A percentile compares a stretch with the other conserved stretches of the same genome.
Evolutionary conservation across 1,140 invertebrate species (phyloP).

Genomic region (Campodea augens): DNA sequence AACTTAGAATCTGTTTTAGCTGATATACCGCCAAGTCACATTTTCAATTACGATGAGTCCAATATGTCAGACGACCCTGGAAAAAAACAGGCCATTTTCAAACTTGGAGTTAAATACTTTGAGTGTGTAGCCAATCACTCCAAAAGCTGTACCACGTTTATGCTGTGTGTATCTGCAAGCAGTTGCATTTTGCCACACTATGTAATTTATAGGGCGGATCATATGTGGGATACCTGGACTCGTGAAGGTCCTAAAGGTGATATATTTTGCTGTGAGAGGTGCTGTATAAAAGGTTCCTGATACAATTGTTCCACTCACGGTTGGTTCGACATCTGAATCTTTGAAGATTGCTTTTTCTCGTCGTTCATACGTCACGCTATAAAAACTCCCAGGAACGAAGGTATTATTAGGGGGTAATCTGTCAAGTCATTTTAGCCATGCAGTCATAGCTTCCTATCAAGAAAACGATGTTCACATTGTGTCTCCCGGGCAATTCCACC

Average conservation of each 20-base stretch:
- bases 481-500: too few relatives aligned
- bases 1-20: too few relatives aligned
- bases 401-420: slow-evolving; percentile 12
- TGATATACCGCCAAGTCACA: too few relatives aligned
- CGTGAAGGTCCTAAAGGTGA: slow-evolving; percentile 12
- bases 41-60: slow-evolving; percentile 14
- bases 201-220: slow-evolving; percentile 15
- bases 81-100: slow-evolving; percentile 8
- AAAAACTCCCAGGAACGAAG: slow-evolving; percentile 7
- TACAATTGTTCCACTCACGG: slow-evolving; percentile 13
- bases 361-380: background rate
- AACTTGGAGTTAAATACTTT: slow-evolving; percentile 12
- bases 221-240: slow-evolving; percentile 14
- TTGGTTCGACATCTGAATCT: slow-evolving; percentile 8
- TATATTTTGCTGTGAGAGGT: too few relatives aligned
- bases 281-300: slow-evolving; percentile 6
- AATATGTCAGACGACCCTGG: slow-evolving; percentile 15
- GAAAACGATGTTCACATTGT: too few relatives aligned
- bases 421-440: slow-evolving; percentile 10
- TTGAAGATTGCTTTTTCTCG: slow-evolving; percentile 12
- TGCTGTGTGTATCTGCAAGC: slow-evolving; percentile 16
- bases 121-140: slow-evolving; percentile 11
- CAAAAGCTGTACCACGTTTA: slow-evolving; percentile 13
- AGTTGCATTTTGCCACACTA: slow-evolving; percentile 13
- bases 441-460: too few relatives aligned